Evolutionary conservation across 2,113 vertebrate genomes (phyloP).

Genomic region (Sceloporus tristichus): DNA sequence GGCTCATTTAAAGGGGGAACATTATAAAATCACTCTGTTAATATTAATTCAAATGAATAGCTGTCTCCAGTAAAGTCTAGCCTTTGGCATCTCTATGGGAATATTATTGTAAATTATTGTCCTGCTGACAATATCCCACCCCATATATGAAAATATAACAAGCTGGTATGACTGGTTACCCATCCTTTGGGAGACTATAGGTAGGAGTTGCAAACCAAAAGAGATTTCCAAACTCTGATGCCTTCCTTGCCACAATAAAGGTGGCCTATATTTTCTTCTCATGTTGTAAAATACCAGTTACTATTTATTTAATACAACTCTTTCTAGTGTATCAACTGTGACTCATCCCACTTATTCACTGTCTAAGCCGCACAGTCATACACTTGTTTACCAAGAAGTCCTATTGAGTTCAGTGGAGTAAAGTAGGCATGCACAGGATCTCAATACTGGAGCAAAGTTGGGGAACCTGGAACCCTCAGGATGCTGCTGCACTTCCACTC

Average conservation of each 20-base stretch:
- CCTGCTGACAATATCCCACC: background rate
- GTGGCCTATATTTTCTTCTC: background rate
- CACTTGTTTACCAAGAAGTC: background rate
- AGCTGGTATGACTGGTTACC: background rate
- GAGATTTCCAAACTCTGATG: no score
- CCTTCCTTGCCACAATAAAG: no score
- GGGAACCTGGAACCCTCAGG: background rate
- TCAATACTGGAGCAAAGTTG: background rate
- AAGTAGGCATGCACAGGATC: no score
- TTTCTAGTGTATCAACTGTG: no score
- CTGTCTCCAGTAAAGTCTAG: background rate
- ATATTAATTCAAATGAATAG: conserved; percentile 35
- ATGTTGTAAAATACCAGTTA: background rate
- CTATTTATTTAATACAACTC: no score
- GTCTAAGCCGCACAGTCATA: background rate
- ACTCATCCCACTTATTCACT: background rate
- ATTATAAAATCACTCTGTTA: no score
- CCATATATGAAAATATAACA: background rate
- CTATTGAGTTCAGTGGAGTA: background rate
- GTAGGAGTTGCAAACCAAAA: no score
- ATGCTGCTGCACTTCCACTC: background rate
- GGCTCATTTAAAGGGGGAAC: no score
- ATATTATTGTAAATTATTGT: background rate
- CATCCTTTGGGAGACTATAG: no score
- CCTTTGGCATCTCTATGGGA: conserved; percentile 31